Percentiles rank a stretch among this genome's conserved stretches.
Conservation (phyloP, 1,140 invertebrate species). For the Cydia amplana region DNA sequence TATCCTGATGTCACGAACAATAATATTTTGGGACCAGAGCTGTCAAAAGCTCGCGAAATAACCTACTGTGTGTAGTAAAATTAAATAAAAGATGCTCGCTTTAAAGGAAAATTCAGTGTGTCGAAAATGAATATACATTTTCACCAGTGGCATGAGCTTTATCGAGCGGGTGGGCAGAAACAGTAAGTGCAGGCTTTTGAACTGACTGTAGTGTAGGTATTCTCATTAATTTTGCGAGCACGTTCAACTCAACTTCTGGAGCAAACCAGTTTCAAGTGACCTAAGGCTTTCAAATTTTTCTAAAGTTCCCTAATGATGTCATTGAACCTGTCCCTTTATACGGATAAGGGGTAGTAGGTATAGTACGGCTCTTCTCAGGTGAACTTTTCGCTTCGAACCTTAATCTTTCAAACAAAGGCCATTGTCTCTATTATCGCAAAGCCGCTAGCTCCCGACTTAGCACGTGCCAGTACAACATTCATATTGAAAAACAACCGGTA, state of each 20-base stretch:
- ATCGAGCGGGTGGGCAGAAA: neutral
- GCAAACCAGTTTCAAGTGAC: too few relatives aligned
- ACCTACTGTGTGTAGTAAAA: neutral
- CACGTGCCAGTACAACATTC: too few relatives aligned
- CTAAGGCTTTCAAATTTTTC: too few relatives aligned
- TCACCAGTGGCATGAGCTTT: neutral
- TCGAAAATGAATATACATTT: neutral
- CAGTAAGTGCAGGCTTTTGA: neutral
- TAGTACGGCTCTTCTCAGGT: too few relatives aligned
- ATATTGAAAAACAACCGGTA: too few relatives aligned
- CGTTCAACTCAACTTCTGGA: neutral
- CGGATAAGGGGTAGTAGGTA: too few relatives aligned
- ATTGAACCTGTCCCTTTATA: too few relatives aligned
- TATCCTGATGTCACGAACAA: neutral
- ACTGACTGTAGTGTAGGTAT: neutral
- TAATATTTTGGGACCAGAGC: neutral
- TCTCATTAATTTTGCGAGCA: neutral
- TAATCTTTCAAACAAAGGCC: too few relatives aligned
- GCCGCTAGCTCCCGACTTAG: too few relatives aligned
- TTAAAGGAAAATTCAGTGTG: neutral
- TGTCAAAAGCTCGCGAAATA: neutral
- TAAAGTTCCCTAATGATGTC: too few relatives aligned
- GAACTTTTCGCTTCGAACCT: too few relatives aligned
- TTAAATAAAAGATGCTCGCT: neutral
- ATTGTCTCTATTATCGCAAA: too few relatives aligned